Percentiles rank a stretch among this genome's conserved stretches.
Conservation (phyloP, 1,140 invertebrate genomes). For the Drosophila willistoni region DNA sequence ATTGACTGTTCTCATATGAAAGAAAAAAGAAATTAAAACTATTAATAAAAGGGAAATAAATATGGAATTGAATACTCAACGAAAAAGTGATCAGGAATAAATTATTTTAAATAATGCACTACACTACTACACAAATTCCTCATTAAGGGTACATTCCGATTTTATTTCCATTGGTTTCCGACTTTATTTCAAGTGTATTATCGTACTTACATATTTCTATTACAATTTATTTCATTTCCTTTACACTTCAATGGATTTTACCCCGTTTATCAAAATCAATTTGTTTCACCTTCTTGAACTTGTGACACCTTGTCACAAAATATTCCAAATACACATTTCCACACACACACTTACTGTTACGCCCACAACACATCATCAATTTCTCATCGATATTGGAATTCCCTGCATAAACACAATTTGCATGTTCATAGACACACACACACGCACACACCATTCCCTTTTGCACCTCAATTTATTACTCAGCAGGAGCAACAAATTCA, state of each 20-base stretch:
- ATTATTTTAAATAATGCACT: no score
- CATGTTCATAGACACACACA: background rate
- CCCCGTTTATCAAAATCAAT: constrained; percentile 22
- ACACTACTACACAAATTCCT: no score
- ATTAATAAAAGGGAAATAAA: no score
- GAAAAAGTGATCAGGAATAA: no score
- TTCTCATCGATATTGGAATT: constrained; percentile 21
- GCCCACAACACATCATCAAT: constrained; percentile 28
- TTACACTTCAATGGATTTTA: constrained; percentile 3
- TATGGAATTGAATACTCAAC: no score
- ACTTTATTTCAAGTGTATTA: background rate
- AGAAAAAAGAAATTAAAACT: no score
- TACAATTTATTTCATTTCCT: constrained; percentile 7
- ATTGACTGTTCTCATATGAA: no score
- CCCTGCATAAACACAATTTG: constrained; percentile 20
- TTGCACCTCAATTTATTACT: constrained; percentile 40
- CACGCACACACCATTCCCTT: background rate
- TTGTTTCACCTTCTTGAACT: constrained; percentile 32
- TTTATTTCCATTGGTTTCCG: background rate
- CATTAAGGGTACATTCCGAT: no score
- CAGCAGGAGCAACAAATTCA: constrained; percentile 8
- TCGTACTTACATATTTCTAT: background rate
- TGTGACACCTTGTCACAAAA: constrained; percentile 23
- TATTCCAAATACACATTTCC: constrained; percentile 25
- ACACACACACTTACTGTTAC: background rate